Conservation (phyloP, 2,113 vertebrate species). For the Scomber scombrus region DNA sequence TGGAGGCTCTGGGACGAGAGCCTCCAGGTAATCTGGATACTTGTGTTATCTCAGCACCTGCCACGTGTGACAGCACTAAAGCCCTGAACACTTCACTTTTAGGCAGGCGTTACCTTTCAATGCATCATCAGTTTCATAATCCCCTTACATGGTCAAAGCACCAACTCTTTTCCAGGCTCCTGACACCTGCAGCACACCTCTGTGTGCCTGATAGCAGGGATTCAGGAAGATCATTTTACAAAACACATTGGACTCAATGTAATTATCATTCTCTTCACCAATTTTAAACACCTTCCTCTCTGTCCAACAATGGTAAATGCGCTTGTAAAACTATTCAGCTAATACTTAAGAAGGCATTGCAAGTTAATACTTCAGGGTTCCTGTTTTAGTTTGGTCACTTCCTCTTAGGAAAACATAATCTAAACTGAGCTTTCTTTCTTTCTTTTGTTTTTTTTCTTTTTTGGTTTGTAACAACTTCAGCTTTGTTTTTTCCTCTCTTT, state of each 20-base stretch:
- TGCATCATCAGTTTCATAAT: slow-evolving; percentile 85
- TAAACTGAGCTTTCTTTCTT: slow-evolving; percentile 13
- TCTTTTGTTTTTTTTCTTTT: slow-evolving; percentile 21
- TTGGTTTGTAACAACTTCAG: slow-evolving; percentile 17
- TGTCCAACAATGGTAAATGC: slow-evolving; percentile 17
- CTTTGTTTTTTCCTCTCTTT: slow-evolving; percentile 39
- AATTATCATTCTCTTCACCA: slow-evolving; percentile 72
- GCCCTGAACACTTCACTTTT: slow-evolving; percentile 79
- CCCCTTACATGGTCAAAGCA: slow-evolving; percentile 82
- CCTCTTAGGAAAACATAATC: slow-evolving; percentile 8
- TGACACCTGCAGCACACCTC: slow-evolving; percentile 71
- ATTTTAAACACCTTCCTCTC: slow-evolving; percentile 32
- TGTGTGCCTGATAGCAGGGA: slow-evolving; percentile 69
- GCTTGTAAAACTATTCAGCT: slow-evolving; percentile 42
- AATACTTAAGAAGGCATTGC: slow-evolving; percentile 13
- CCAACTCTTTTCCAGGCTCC: slow-evolving; percentile 63
- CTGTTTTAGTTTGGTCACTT: slow-evolving; percentile 22
- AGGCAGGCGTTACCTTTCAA: slow-evolving; percentile 82
- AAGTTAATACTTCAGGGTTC: slow-evolving; percentile 19
- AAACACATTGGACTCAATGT: slow-evolving; percentile 49
- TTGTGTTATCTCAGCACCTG: slow-evolving; percentile 79
- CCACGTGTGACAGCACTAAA: slow-evolving; percentile 77
- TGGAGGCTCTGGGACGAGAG: slow-evolving; percentile 43
- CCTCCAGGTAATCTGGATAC: slow-evolving; percentile 78
- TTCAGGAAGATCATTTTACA: slow-evolving; percentile 70